Conservation (phyloP, 2,113 vertebrate species). For the Ciconia stormi region DNA sequence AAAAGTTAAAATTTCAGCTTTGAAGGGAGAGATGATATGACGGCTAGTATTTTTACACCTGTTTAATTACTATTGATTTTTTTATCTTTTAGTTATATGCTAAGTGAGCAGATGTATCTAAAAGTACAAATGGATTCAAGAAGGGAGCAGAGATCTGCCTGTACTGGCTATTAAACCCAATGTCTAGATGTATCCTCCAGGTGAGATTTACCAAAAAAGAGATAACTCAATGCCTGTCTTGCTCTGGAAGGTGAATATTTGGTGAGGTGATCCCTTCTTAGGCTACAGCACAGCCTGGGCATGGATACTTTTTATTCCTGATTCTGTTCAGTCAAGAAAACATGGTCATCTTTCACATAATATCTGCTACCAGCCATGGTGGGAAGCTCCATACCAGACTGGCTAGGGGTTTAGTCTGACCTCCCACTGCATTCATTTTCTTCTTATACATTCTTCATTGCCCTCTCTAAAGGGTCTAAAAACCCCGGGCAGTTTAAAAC, state of each 20-base stretch:
- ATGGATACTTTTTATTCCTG: not conserved
- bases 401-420: not conserved
- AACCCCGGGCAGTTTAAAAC: not conserved
- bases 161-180: not conserved
- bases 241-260: not conserved
- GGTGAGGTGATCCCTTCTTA: not conserved
- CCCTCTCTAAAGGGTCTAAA: not conserved
- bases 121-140: not conserved
- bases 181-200: not conserved
- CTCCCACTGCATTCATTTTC: not conserved
- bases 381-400: not conserved
- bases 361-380: not conserved
- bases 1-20: not conserved
- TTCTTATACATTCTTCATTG: accelerated
- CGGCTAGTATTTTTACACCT: not conserved
- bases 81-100: not conserved
- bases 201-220: not conserved
- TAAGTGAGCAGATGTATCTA: not conserved
- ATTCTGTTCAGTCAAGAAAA: not conserved
- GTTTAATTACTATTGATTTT: not conserved
- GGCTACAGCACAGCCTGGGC: not conserved
- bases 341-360: not conserved
- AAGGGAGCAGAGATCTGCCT: not conserved
- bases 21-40: not conserved
- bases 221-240: not conserved